These are phyloP conservation scores for Anguilla marmorata DNA, from an alignment of 2,797 vertebrate genomes.

Conservation along the genomic window DNA sequence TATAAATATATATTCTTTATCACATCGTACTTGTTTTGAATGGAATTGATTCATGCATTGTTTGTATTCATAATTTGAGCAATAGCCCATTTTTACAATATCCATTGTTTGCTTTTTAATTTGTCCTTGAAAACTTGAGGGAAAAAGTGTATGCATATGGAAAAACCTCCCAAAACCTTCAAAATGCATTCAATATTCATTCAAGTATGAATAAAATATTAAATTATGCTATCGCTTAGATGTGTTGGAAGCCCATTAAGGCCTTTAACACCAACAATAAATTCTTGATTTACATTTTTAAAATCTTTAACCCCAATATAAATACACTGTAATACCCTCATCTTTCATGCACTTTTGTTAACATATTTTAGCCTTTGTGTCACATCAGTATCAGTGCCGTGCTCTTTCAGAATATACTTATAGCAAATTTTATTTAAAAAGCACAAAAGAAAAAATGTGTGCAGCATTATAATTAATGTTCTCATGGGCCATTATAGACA, in stretches of 20 bases:
- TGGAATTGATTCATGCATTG: slow-evolving; percentile 59
- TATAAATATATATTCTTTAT: slow-evolving; percentile 41
- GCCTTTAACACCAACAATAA: not conserved
- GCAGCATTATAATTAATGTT: not conserved
- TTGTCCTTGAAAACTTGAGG: slow-evolving; percentile 7
- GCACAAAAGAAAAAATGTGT: not conserved
- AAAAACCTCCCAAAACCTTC: not conserved
- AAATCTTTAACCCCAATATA: not conserved
- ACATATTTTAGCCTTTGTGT: not conserved
- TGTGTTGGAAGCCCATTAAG: not conserved
- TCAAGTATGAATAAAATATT: not conserved
- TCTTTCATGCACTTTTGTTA: not conserved
- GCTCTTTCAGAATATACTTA: not conserved
- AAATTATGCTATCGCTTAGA: not conserved
- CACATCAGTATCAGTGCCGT: not conserved
- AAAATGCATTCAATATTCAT: not conserved
- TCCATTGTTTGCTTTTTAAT: not conserved
- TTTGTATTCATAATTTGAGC: slow-evolving; percentile 42
- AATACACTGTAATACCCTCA: not conserved
- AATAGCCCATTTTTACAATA: slow-evolving; percentile 21
- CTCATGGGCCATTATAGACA: not conserved
- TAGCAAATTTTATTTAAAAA: not conserved
- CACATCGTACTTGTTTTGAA: slow-evolving; percentile 59
- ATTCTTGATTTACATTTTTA: slow-evolving; percentile 10
- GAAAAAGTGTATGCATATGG: not conserved